Base-by-base conservation (phyloP, 2,113 vertebrate species). In the Pelecanus crispus region DNA sequence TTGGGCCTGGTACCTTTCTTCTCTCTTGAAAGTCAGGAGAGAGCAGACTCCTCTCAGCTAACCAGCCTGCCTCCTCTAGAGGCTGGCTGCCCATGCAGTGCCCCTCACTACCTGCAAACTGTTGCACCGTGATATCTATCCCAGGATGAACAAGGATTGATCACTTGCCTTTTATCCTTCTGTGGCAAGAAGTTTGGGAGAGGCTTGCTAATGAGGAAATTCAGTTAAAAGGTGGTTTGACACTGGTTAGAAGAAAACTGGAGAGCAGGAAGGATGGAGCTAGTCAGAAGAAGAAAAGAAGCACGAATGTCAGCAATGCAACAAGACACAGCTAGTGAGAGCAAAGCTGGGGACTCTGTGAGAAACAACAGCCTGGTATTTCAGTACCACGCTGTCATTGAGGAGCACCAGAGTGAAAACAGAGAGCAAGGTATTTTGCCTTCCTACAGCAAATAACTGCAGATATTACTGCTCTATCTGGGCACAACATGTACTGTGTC, bases 401-500 rank as follows among this genome's bases (percentile, higher is more conserved):
- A 68, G 36, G 32, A 49, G 26, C 5, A 5, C 29, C 17, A 52
- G 44, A 79, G 11, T 32, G 15, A 67, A 82, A 50, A 42, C 1
- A 82, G 32, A 71, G 22, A 40, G 22, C 5, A 42, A 71, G 21
- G 21, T 36, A 36, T 73, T 73, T 81, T 59, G 11, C 25, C 18
- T 53, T 63, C 38, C 47, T 71, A 20, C 11, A 62, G 31, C 10
- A 84, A 87, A 70, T 34, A 74, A 50, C 26, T 29, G 5, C 42
- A 82, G 47, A 20, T 79, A 6, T 38, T 67, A 44, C 1, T 1
- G 16, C 29, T 80, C 58, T 66, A 20, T 42, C 50, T 80, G 34
- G 36, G 49, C 1, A 0, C 25, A 80, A 34, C 8, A 14, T 2
- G 6, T 32, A 36, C 17, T 29, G 10, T 25, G 22, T 26, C n/a